Evolutionary conservation across 2,113 vertebrate species (phyloP), one percentile per base, ranked within the genome.

Genomic region (Hypocryptadius cinnamomeus): DNA sequence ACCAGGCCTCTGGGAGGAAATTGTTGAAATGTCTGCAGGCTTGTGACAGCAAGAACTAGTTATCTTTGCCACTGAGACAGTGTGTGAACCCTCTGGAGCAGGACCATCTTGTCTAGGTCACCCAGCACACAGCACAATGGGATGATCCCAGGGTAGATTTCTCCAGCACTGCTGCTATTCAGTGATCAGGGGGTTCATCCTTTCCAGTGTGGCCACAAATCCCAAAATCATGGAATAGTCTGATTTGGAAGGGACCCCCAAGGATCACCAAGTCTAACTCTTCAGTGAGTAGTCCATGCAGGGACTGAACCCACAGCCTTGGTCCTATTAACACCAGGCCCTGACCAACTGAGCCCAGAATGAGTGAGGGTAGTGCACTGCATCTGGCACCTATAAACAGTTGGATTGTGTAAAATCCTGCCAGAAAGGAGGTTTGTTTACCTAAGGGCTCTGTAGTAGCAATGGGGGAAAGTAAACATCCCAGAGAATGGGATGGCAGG

Each of bases 181-280:
- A 27, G 8, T 28, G 40, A 37, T 56, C 28, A 8, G 17, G 15
- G 18, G 9, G 4, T 27, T 79, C 10, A 4, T 80, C 33, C 42
- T 78, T 54, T 59, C 35, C 51, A 18, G 5, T 23, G 12, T 64
- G 47, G 19, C 39, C 51, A 18, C 47, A 60, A 20, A 69, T 40
- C 30, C n/a, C 44, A 68, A 31, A 68, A 50, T 50, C 53, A 68
- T 0, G 0, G 45, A 53, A 28, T 5, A 33, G 12, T 39, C 54
- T 45, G 54, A 28, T 28, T 7, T 13, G 33, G 39, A 53, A 78
- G 19, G 12, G 15, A 13, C 8, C 8, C 15, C 35, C 15, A 19
- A n/a, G 33, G 54, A 69, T 69, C 37, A 10, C 0, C 1, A 8
- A 37, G 33, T 60, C 27, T 39, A 53, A 0, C 28, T 61, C 10